Evolutionary conservation across 2,113 vertebrate species (phyloP), one percentile per base, ranked within the genome.

Genomic region (Istiophorus platypterus): DNA sequence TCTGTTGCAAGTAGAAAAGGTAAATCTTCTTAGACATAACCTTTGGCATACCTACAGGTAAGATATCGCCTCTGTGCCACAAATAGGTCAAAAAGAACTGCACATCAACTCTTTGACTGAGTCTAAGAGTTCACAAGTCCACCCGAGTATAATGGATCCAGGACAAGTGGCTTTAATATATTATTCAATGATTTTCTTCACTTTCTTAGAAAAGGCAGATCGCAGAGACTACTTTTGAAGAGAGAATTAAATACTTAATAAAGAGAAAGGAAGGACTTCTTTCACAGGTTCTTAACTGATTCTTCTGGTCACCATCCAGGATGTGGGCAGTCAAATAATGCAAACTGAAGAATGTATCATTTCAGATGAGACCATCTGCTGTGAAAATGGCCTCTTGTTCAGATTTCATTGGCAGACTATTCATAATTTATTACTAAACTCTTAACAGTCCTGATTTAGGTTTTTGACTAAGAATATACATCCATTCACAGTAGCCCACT

Each of bases 341-440:
- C 17, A 67, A 59, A 67, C 49, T 18, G 59, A 6, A 26, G 27
- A 26, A 66, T 24, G 52, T 31, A 29, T 63, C 49, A 73, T 52
- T 59, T 63, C n/a, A 76, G 51, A 57, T 47, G 34, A 49, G 59
- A 68, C 59, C 54, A 76, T 80, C 71, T 81, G 74, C 58, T 69
- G 6, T 27, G 1, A 31, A 8, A 56, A 64, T n/a, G 54, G 63
- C 31, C 52, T 27, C 11, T 17, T 31, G 31, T 64, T 77, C 37
- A 54, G 20, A 64, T 45, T 72, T 54, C 47, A 29, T 57, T 51
- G 49, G 78, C 63, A 58, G 11, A 72, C 31, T 61, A 41, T 68
- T 70, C 18, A 52, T 51, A 45, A 76, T 77, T 67, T 39, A 42
- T 41, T 27, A 70, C 29, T 26, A 72, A 65, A 4, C n/a, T n/a